These are phyloP conservation scores for Chlorops oryzae DNA, from an alignment of 1,140 invertebrate genomes.

Conservation along the genomic window DNA sequence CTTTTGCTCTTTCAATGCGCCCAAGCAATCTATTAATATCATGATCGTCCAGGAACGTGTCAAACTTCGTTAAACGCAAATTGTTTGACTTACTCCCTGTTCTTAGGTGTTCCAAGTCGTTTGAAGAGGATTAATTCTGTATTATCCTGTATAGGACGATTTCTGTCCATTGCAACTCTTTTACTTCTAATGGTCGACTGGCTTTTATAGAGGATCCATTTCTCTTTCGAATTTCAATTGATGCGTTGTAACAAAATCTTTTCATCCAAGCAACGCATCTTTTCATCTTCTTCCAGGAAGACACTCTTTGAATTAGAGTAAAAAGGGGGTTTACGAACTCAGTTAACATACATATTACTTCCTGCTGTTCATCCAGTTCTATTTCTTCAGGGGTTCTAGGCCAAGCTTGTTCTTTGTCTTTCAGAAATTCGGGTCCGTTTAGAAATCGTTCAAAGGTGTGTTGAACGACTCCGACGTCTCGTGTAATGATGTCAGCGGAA, in stretches of 20 bases:
- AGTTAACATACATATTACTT: too few relatives aligned
- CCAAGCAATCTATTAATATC: neutral
- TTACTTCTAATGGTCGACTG: neutral
- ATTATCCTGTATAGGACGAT: neutral
- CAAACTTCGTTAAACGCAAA: neutral
- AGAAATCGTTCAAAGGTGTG: slow-evolving; percentile 1
- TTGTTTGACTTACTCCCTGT: neutral
- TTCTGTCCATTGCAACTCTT: neutral
- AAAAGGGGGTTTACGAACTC: too few relatives aligned
- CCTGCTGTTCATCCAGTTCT: too few relatives aligned
- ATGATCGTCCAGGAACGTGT: neutral
- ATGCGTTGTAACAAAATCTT: neutral
- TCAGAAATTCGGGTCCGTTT: slow-evolving; percentile 6
- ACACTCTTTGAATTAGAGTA: too few relatives aligned
- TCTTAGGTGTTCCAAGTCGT: too few relatives aligned
- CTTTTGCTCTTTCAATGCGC: too few relatives aligned
- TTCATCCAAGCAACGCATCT: neutral
- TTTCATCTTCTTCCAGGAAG: neutral
- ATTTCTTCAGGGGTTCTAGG: too few relatives aligned
- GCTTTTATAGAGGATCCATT: too few relatives aligned
- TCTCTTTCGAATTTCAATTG: neutral
- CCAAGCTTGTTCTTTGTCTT: neutral
- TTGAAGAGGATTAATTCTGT: neutral
- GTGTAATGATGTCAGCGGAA: slow-evolving; percentile 27
- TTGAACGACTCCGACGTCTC: neutral